Percentiles rank a stretch among this genome's conserved stretches.
Conservation (phyloP, 2,797 vertebrate species). For the Botia almorhae region DNA sequence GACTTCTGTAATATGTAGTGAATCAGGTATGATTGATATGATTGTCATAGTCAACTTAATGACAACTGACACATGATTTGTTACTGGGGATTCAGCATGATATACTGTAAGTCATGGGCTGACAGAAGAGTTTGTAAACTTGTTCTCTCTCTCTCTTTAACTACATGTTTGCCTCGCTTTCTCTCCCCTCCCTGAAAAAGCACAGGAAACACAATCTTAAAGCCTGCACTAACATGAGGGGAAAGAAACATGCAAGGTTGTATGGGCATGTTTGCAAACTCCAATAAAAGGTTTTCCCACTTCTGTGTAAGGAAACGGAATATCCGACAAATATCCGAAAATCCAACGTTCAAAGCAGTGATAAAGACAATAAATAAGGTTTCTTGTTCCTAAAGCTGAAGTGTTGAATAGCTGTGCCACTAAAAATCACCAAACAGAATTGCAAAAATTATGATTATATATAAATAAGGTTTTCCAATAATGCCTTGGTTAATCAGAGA, state of each 20-base stretch:
- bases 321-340: no score
- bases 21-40: no score
- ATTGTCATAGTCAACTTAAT: no score
- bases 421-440: neutral
- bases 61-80: no score
- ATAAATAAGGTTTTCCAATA: neutral
- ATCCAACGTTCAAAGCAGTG: no score
- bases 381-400: neutral
- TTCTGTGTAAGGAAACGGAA: neutral
- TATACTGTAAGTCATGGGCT: no score
- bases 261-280: constrained; percentile 16
- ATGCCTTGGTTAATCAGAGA: neutral
- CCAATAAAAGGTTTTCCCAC: neutral
- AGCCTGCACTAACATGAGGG: neutral
- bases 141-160: no score
- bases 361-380: neutral
- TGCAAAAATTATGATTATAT: neutral
- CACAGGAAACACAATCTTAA: neutral
- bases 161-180: no score
- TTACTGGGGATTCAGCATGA: no score
- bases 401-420: no score
- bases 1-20: no score
- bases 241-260: neutral
- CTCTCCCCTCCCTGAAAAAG: neutral
- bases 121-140: no score